Base-by-base conservation (phyloP, 2,113 vertebrate genomes). In the Equus przewalskii region DNA sequence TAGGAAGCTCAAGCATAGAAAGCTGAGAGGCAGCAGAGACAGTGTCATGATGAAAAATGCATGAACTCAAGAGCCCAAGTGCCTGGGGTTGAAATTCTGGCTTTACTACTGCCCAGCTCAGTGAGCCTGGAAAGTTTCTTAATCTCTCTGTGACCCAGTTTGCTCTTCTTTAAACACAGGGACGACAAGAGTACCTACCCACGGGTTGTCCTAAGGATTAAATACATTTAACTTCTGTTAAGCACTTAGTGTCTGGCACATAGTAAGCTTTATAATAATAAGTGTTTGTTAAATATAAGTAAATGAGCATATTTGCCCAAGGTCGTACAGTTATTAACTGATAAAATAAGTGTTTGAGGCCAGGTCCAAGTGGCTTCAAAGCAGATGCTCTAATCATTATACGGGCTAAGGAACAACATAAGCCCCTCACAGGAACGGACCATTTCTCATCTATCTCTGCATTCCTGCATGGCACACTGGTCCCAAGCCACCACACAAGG, bases 211-310 rank as follows among this genome's bases (percentile, higher is more conserved):
- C 1, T 28, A 54, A 62, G 60, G 54, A 78, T 22, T 30, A 87
- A 79, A 79, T 3, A 33, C 16, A 51, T 11, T 78, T 33, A 73
- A 58, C 41, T 5, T 56, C 8, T 24, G 44, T 15, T 22, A 36
- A 73, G 44, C 56, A 33, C 69, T 79, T 30, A 33, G 21, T 30
- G 93, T 41, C 24, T 7, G 69, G 67, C 16, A 33, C 64, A 19
- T 0, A 58, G 18, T 2, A 64, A 65, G n/a, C 1, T 6, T 28
- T 9, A 8, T 0, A 0, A 0, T 13, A 83, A 30, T 54, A 54
- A 54, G 49, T 22, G 12, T 82, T 21, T 67, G 54, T 72, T 92
- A 81, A 80, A 85, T 56, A 65, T 24, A 73, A 90, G 82, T 14
- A 21, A n/a, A 41, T 0, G 8, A 83, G 69, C 30, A 1, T 14